Conservation (phyloP, 2,797 vertebrate species). For the Schizothorax lantsangensis region DNA sequence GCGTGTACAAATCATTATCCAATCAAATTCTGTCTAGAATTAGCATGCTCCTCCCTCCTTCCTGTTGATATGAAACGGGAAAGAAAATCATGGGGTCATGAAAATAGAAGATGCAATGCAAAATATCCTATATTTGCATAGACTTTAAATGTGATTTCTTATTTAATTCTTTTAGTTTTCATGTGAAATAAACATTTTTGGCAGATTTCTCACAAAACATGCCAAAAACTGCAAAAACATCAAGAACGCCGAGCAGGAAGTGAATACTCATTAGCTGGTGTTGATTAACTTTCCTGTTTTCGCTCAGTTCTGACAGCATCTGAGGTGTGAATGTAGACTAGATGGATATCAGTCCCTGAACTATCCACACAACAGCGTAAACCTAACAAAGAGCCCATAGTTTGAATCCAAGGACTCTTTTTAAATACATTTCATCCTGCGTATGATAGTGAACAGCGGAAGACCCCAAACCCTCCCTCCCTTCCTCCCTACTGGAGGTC, state of each 20-base stretch:
- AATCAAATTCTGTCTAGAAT: background rate
- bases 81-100: background rate
- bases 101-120: background rate
- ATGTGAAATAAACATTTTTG: background rate
- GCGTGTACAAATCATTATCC: background rate
- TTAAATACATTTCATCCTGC: background rate
- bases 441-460: background rate
- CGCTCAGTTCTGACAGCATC: conserved; percentile 41
- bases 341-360: conserved; percentile 11
- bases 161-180: background rate
- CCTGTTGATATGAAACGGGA: background rate
- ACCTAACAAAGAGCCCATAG: background rate
- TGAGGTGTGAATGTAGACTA: conserved; percentile 51
- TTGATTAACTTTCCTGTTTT: conserved; percentile 39
- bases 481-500: background rate
- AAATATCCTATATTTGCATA: background rate
- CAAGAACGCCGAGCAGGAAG: background rate
- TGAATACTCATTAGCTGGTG: conserved; percentile 38
- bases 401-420: background rate
- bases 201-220: background rate
- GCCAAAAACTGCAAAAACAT: background rate
- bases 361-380: conserved; percentile 11
- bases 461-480: background rate
- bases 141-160: background rate
- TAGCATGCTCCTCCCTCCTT: background rate